Conservation (phyloP, 2,888 invertebrate species). For the Stenodera caucasica region DNA sequence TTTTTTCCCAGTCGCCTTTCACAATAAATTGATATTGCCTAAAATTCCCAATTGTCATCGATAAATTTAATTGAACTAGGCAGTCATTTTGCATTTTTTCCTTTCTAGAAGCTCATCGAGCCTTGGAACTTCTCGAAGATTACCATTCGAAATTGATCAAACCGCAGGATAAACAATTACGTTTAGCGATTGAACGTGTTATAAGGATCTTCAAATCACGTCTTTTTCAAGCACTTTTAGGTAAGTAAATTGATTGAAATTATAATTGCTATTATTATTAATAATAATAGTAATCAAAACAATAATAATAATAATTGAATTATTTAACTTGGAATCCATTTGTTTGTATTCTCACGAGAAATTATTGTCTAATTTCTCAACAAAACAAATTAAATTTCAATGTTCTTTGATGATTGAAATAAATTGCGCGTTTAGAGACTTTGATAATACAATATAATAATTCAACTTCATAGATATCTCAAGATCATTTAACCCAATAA, state of each 20-base stretch:
- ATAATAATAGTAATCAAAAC: too few relatives aligned
- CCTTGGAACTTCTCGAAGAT: constrained; percentile 96
- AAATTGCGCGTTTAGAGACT: constrained; percentile 6
- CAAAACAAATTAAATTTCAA: too few relatives aligned
- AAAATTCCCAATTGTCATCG: too few relatives aligned
- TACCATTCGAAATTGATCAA: constrained; percentile 93
- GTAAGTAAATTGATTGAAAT: constrained; percentile 62
- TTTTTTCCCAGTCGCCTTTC: too few relatives aligned
- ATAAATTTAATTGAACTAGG: constrained; percentile 10
- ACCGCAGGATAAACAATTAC: constrained; percentile 93
- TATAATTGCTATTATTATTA: too few relatives aligned
- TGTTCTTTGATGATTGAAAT: constrained; percentile 18
- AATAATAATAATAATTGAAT: too few relatives aligned
- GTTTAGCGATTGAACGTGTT: constrained; percentile 95
- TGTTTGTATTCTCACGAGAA: constrained; percentile 14
- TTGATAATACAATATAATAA: constrained; percentile 4
- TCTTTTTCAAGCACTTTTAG: constrained; percentile 96
- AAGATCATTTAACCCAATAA: neutral
- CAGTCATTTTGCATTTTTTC: constrained; percentile 44
- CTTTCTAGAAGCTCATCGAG: constrained; percentile 92
- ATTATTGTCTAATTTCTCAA: constrained; percentile 14
- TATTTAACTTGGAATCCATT: constrained; percentile 9
- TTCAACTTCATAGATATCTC: too few relatives aligned
- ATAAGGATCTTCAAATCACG: constrained; percentile 98
- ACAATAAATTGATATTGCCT: too few relatives aligned